Percentiles rank a stretch among this genome's conserved stretches.
phyloP scores from a whole-genome alignment of 1,140 invertebrate species.

The Archivesica marissinica region DNA sequence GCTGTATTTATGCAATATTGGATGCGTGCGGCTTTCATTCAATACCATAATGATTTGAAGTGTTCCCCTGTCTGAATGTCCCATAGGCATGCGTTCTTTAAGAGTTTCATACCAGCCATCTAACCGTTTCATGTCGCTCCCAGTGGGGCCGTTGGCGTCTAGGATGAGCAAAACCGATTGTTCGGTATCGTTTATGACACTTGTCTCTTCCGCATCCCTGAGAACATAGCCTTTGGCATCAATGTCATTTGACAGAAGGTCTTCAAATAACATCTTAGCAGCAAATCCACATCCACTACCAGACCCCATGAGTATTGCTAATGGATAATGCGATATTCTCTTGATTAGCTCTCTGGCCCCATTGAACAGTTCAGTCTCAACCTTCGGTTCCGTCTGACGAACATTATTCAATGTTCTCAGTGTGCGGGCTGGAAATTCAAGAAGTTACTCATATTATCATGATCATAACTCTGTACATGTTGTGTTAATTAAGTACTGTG shows the following conservation, averaged over 20 bases:
- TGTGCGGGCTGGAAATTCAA: background rate
- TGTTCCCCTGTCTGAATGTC: background rate
- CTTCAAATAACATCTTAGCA: conserved; percentile 21
- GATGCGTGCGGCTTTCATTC: background rate
- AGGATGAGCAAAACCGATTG: background rate
- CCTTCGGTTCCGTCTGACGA: background rate
- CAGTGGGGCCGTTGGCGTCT: background rate
- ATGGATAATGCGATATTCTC: background rate
- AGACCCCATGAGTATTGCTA: background rate
- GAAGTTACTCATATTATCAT: too few relatives aligned
- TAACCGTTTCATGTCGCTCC: background rate
- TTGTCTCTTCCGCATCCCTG: background rate
- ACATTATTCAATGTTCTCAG: background rate
- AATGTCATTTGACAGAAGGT: background rate
- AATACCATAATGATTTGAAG: background rate
- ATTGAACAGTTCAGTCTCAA: conserved; percentile 1
- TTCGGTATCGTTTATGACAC: background rate
- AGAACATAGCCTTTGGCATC: background rate
- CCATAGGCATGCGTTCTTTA: background rate
- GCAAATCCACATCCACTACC: background rate
- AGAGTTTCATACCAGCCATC: background rate
- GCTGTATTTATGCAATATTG: background rate
- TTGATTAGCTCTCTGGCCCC: background rate
- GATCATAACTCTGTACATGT: too few relatives aligned
- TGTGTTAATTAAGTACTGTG: too few relatives aligned